Conservation (phyloP, 2,113 vertebrate species). For the Crotalus helleri region DNA sequence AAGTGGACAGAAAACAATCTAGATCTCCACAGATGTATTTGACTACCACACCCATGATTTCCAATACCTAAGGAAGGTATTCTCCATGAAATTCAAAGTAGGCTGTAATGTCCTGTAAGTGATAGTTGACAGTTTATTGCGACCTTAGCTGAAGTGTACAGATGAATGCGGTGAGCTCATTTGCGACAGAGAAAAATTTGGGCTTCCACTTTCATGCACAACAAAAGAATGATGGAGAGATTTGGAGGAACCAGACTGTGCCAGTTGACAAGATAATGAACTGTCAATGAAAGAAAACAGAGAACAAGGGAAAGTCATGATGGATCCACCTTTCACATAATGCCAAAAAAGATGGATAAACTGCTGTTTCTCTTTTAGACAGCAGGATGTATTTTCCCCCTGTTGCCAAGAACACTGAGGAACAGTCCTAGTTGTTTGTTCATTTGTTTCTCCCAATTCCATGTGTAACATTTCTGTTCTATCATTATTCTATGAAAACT, state of each 20-base stretch:
- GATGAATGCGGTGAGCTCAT: neutral
- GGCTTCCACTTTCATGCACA: neutral
- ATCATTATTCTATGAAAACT: neutral
- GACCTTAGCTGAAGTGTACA: neutral
- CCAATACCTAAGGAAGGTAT: neutral
- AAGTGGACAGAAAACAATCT: neutral
- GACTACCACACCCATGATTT: neutral
- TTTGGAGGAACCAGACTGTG: constrained; percentile 31
- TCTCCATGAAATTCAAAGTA: neutral
- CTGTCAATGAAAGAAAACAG: constrained; percentile 48
- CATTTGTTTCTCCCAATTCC: neutral
- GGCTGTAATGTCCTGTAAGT: neutral
- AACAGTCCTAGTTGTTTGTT: accelerated
- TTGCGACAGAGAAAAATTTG: neutral
- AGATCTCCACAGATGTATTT: neutral
- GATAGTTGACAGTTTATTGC: neutral
- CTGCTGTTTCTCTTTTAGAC: constrained; percentile 16
- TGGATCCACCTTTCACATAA: constrained; percentile 52
- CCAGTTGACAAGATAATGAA: constrained; percentile 61
- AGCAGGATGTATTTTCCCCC: neutral
- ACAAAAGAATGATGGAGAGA: constrained; percentile 37
- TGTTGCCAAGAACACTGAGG: neutral
- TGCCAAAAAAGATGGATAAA: constrained; percentile 46
- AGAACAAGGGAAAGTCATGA: constrained; percentile 46
- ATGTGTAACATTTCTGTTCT: accelerated